Evolutionary conservation across 2,888 invertebrate species (phyloP).

Genomic region (Trachelus tabidus): DNA sequence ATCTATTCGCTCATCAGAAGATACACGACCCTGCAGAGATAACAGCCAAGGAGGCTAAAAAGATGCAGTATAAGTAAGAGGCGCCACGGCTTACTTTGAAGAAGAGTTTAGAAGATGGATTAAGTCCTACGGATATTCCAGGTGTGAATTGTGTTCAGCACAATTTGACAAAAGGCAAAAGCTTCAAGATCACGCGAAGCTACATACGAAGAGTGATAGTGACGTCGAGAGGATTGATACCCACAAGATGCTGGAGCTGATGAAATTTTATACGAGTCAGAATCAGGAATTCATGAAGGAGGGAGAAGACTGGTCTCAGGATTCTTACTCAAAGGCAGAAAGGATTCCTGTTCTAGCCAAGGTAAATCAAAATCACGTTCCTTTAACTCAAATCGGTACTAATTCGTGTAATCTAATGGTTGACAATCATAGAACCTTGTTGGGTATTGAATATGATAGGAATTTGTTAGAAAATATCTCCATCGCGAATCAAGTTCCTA

Average conservation of each 20-base stretch:
- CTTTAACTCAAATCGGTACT: constrained; percentile 20
- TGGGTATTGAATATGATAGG: constrained; percentile 29
- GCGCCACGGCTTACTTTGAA: not conserved
- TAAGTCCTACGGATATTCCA: constrained; percentile 14
- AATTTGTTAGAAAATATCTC: constrained; percentile 15
- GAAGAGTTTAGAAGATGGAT: not conserved
- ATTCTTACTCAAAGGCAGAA: constrained; percentile 31
- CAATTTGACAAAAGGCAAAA: constrained; percentile 37
- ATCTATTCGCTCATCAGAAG: constrained; percentile 59
- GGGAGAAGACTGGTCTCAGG: constrained; percentile 30
- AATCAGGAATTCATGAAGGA: constrained; percentile 4
- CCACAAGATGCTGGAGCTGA: not conserved
- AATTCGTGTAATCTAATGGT: constrained; percentile 28
- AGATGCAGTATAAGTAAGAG: constrained; percentile 38
- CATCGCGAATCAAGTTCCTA: constrained; percentile 10
- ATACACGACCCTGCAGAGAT: constrained; percentile 49
- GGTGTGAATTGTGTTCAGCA: constrained; percentile 38
- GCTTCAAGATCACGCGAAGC: constrained; percentile 36
- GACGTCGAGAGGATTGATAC: constrained; percentile 9
- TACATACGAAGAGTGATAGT: constrained; percentile 17
- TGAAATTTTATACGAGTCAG: constrained; percentile 8
- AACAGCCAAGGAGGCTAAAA: constrained; percentile 34
- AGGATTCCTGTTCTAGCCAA: constrained; percentile 9
- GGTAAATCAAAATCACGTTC: constrained; percentile 22
- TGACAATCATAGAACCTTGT: constrained; percentile 25